Percentiles rank a stretch among this genome's conserved stretches.
These are phyloP conservation scores for Semicossyphus pulcher DNA, from an alignment of 2,113 vertebrate genomes.

Conservation along the genomic window DNA sequence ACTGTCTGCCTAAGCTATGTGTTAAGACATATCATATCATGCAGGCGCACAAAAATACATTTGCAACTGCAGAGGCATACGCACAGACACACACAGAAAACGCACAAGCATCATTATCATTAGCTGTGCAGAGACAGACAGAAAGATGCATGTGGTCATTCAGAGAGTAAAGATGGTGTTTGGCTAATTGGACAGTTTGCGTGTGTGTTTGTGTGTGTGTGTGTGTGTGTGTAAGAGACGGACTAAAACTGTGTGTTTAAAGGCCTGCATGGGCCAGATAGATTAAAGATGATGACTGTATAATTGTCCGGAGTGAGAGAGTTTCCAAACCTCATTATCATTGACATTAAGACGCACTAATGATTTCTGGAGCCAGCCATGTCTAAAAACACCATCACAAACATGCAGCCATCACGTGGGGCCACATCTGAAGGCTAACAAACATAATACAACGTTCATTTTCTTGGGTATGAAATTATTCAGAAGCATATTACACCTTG, in stretches of 20 bases:
- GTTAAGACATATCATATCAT: conserved; percentile 61
- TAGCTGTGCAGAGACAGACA: conserved; percentile 66
- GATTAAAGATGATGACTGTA: conserved; percentile 68
- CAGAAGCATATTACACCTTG: conserved; percentile 25
- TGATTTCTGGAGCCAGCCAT: conserved; percentile 49
- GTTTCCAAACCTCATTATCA: conserved; percentile 72
- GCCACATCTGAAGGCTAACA: conserved; percentile 34
- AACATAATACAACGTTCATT: conserved; percentile 13
- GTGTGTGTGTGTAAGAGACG: conserved; percentile 3
- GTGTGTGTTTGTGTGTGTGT: conserved; percentile 22
- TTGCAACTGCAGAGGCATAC: conserved; percentile 34
- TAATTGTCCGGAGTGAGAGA: conserved; percentile 65
- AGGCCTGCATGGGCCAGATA: conserved; percentile 43
- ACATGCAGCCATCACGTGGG: conserved; percentile 51
- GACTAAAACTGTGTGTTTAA: conserved; percentile 37
- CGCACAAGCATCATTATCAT: conserved; percentile 65
- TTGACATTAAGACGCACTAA: conserved; percentile 67
- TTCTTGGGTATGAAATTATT: conserved; percentile 18
- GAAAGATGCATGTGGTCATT: conserved; percentile 74
- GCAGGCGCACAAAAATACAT: conserved; percentile 57
- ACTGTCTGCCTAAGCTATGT: conserved; percentile 65
- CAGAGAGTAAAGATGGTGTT: conserved; percentile 51
- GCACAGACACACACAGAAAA: conserved; percentile 12
- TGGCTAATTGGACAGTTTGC: conserved; percentile 68
- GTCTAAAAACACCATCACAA: conserved; percentile 55